Conservation (phyloP, 2,888 invertebrate genomes). For the Melanostoma scalare region DNA sequence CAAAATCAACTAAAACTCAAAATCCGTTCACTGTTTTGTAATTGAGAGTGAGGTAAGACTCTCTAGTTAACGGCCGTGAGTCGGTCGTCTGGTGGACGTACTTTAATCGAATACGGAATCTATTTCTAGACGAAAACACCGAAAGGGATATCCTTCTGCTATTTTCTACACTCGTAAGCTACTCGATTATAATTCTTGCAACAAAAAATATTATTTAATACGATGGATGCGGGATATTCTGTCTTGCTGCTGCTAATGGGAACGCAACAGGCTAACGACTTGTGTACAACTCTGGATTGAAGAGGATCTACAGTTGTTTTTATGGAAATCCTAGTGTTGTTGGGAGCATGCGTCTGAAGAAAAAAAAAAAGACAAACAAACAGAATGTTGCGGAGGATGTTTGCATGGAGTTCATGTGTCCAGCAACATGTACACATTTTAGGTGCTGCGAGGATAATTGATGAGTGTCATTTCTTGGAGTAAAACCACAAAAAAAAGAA, state of each 20-base stretch:
- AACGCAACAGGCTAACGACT: constrained; percentile 82
- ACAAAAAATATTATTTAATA: neutral
- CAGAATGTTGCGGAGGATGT: constrained; percentile 60
- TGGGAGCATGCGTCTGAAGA: constrained; percentile 68
- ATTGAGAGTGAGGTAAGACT: constrained; percentile 4
- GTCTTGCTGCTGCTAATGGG: constrained; percentile 56
- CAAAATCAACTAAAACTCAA: constrained; percentile 53
- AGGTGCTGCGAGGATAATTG: constrained; percentile 1
- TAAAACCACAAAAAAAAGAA: constrained; percentile 2
- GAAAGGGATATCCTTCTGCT: constrained; percentile 12
- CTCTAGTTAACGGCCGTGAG: neutral
- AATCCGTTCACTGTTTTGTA: constrained; percentile 49
- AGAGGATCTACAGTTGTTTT: constrained; percentile 78
- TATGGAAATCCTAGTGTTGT: constrained; percentile 75
- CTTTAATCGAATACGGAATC: constrained; percentile 41
- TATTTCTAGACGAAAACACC: constrained; percentile 11
- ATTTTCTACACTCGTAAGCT: constrained; percentile 4
- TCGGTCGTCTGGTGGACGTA: constrained; percentile 23
- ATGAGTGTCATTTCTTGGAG: constrained; percentile 43
- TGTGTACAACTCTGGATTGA: constrained; percentile 79
- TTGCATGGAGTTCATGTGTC: constrained; percentile 32
- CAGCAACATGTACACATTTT: constrained; percentile 47
- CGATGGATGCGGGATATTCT: neutral
- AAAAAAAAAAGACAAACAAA: constrained; percentile 16
- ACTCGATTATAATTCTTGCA: neutral